Evolutionary conservation across 2,888 invertebrate genomes (phyloP).

Genomic region (Ernsta delagoae): DNA sequence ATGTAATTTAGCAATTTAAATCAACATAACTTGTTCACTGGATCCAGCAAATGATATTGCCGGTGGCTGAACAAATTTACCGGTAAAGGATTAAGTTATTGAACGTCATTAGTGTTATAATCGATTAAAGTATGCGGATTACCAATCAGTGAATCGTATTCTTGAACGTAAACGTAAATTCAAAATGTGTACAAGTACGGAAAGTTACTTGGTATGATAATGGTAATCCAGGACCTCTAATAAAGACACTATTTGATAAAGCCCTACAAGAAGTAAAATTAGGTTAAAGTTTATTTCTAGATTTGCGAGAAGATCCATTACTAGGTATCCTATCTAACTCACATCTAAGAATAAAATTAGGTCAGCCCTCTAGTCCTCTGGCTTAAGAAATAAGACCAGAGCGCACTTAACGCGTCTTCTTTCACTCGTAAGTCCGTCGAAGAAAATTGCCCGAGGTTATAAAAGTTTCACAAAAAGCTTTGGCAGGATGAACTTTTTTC

Average conservation of each 20-base stretch:
- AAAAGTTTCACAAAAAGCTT: constrained; percentile 17
- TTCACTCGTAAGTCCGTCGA: constrained; percentile 16
- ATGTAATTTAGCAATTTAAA: constrained; percentile 34
- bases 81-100: constrained; percentile 32
- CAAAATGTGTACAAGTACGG: no score
- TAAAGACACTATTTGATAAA: no score
- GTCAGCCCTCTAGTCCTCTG: constrained; percentile 9
- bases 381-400: not conserved
- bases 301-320: no score
- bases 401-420: constrained; percentile 10
- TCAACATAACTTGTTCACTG: constrained; percentile 31
- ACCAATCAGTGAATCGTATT: no score
- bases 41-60: constrained; percentile 6
- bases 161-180: no score
- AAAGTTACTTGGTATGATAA: no score
- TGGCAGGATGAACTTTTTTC: constrained; percentile 23
- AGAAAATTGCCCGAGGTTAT: constrained; percentile 25
- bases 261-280: not conserved
- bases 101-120: not conserved
- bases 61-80: constrained; percentile 21
- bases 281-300: not conserved
- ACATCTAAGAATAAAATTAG: constrained; percentile 12
- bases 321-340: not conserved
- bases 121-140: no score
- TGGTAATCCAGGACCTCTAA: no score